Percentiles rank a stretch among this genome's conserved stretches.
Conservation (phyloP, 2,888 invertebrate species). For the Tenodera sinensis region DNA sequence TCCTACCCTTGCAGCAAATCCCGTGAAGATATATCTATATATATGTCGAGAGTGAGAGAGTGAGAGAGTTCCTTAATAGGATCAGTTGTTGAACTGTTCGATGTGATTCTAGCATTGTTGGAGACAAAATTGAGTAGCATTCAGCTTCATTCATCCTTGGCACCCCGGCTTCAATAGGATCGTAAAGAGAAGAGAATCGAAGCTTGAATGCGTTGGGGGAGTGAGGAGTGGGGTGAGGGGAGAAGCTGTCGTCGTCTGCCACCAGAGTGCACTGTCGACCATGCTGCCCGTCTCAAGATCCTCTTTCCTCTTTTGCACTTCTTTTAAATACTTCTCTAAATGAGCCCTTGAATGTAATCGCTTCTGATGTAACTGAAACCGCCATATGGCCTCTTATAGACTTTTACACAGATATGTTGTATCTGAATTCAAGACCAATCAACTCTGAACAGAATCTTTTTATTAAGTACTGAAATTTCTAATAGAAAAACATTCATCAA, state of each 20-base stretch:
- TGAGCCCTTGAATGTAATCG: neutral
- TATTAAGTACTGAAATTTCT: too few species aligned
- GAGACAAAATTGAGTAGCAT: constrained; percentile 35
- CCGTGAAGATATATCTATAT: constrained; percentile 17
- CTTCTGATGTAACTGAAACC: neutral
- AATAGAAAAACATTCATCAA: too few species aligned
- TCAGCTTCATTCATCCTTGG: constrained; percentile 34
- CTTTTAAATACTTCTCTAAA: neutral
- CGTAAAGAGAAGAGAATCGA: constrained; percentile 22
- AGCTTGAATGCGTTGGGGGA: constrained; percentile 1
- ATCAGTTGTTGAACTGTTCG: constrained; percentile 36
- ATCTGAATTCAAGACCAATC: too few species aligned
- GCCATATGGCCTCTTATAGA: neutral
- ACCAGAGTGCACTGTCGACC: neutral
- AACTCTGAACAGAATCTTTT: too few species aligned
- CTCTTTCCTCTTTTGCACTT: neutral
- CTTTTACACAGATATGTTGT: too few species aligned
- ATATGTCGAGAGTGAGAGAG: neutral
- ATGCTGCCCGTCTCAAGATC: neutral
- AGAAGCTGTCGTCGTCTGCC: neutral
- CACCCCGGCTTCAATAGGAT: constrained; percentile 29
- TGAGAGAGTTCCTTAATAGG: constrained; percentile 34
- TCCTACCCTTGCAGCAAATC: constrained; percentile 22
- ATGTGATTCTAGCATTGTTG: constrained; percentile 35
- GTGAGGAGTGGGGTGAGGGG: neutral